A percentile compares a stretch with the other conserved stretches of the same genome.
Evolutionary conservation across 2,113 vertebrate species (phyloP).

Genomic region (Gopherus evgoodei): DNA sequence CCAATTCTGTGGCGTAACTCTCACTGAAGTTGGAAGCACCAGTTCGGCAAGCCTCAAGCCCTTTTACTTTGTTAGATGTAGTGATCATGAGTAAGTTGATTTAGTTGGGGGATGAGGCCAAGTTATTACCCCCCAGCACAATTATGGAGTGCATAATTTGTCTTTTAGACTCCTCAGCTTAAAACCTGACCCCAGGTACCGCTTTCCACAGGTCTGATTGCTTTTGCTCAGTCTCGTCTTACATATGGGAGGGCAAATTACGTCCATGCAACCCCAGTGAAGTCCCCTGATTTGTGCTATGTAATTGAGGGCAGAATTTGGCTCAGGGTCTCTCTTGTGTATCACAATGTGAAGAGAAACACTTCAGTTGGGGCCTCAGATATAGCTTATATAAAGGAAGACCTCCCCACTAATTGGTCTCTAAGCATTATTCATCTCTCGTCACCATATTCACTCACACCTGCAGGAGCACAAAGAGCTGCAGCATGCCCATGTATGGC

Average conservation of each 20-base stretch:
- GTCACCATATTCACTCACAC: conserved; percentile 31
- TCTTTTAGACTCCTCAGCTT: background rate
- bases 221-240: background rate
- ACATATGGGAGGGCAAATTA: background rate
- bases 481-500: fast-evolving
- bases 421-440: conserved; percentile 24
- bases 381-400: conserved; percentile 27
- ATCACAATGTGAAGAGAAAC: conserved; percentile 8
- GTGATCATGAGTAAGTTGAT: background rate
- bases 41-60: background rate
- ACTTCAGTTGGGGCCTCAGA: conserved; percentile 31
- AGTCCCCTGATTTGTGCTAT: background rate
- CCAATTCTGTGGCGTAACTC: background rate
- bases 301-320: background rate
- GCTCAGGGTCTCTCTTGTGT: background rate
- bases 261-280: background rate
- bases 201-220: background rate
- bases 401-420: conserved; percentile 51
- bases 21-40: background rate
- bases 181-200: background rate
- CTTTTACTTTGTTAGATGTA: background rate
- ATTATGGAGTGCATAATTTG: background rate
- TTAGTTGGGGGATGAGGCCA: background rate
- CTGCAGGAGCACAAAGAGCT: background rate
- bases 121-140: background rate